Conservation (phyloP, 2,888 invertebrate genomes). For the Parnassius apollo region DNA sequence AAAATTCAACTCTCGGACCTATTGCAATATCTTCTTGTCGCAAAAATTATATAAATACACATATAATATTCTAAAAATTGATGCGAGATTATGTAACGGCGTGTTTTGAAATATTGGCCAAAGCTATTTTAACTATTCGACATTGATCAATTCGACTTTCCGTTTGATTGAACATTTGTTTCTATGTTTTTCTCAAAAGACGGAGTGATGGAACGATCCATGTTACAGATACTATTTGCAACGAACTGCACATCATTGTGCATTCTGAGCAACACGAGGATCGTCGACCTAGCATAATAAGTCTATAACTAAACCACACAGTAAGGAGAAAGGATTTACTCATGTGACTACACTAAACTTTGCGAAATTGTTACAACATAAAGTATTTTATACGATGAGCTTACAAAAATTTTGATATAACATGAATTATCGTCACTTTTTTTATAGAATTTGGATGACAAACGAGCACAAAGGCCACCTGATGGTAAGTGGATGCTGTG, state of each 20-base stretch:
- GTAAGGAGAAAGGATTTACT: background rate
- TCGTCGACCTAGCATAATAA: slow-evolving; percentile 35
- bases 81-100: no score
- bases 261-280: slow-evolving; percentile 51
- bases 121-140: background rate
- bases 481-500: no score
- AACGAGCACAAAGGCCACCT: no score
- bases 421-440: no score
- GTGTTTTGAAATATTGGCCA: no score
- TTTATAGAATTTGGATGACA: no score
- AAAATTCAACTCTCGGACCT: no score
- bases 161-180: background rate
- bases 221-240: slow-evolving; percentile 46
- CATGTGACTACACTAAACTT: slow-evolving; percentile 25
- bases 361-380: slow-evolving; percentile 15
- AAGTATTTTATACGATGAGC: slow-evolving; percentile 10
- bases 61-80: no score
- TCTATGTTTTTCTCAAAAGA: slow-evolving; percentile 12
- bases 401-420: background rate
- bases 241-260: slow-evolving; percentile 58
- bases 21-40: no score
- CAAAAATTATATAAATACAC: background rate
- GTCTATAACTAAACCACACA: slow-evolving; percentile 18
- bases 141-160: slow-evolving; percentile 11
- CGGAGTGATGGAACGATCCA: slow-evolving; percentile 40